Percentiles rank a stretch among this genome's conserved stretches.
phyloP scores from a whole-genome alignment of 1,140 invertebrate genomes.

The Melipona quadrifasciata region DNA sequence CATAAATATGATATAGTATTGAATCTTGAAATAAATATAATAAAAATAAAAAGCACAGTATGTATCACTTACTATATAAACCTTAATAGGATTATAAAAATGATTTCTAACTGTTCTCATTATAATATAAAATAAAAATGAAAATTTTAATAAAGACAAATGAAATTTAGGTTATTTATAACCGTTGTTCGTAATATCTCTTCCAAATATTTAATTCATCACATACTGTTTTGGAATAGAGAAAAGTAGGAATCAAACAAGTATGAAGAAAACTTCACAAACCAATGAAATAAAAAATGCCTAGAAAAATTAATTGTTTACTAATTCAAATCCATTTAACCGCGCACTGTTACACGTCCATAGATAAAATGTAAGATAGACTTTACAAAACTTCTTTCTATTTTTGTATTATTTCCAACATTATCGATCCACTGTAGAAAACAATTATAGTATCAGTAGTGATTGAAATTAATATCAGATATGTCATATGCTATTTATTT shows the following conservation, averaged over 20 bases:
- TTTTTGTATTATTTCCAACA: background rate
- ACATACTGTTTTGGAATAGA: background rate
- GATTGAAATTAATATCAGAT: background rate
- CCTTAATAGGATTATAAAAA: background rate
- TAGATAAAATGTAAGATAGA: background rate
- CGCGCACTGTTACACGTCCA: background rate
- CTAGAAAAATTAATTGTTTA: background rate
- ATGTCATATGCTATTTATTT: background rate
- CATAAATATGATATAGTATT: background rate
- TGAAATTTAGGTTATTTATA: background rate
- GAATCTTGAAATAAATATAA: background rate
- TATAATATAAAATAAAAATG: background rate
- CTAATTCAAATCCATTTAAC: slow-evolving; percentile 7
- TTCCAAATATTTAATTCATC: background rate
- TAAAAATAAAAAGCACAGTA: background rate
- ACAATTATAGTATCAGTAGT: background rate
- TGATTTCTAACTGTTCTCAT: background rate
- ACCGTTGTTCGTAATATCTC: background rate
- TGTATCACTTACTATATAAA: background rate
- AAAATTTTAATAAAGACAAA: background rate
- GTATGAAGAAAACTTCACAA: background rate
- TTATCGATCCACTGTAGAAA: background rate
- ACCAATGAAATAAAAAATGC: background rate
- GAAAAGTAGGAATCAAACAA: background rate
- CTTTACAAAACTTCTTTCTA: background rate